Percentiles rank a stretch among this genome's conserved stretches.
Evolutionary conservation across 2,113 vertebrate genomes (phyloP).

Genomic region (Gobio gobio): DNA sequence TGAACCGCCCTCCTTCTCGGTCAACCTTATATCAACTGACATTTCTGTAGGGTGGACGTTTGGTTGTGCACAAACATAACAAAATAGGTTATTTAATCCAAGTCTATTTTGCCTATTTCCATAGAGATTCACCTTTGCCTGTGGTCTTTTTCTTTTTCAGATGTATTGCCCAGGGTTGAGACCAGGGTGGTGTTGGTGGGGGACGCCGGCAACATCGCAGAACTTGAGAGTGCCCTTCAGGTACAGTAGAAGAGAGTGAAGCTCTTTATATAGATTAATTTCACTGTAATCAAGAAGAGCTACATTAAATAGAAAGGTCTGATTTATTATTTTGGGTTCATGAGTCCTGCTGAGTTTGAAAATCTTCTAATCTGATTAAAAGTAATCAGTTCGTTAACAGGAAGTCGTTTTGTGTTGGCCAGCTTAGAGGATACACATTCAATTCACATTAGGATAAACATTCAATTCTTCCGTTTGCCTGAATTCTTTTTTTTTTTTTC

Average conservation of each 20-base stretch:
- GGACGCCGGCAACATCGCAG: conserved; percentile 78
- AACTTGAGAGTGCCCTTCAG: conserved; percentile 88
- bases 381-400: not conserved
- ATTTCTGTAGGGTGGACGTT: not conserved
- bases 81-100: not conserved
- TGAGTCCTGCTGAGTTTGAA: not conserved
- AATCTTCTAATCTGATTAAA: conserved; percentile 17
- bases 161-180: conserved; percentile 88
- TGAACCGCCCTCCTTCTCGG: not conserved
- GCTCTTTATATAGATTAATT: not conserved
- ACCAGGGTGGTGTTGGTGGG: conserved; percentile 89
- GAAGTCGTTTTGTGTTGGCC: not conserved
- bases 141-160: conserved; percentile 70
- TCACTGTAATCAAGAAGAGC: not conserved
- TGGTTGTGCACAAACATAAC: conserved; percentile 13
- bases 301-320: not conserved
- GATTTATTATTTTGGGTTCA: not conserved
- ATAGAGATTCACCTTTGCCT: conserved; percentile 17
- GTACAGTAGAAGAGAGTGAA: conserved; percentile 69
- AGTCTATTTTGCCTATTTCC: conserved; percentile 24
- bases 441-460: not conserved
- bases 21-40: not conserved
- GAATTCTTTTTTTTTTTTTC: too few relatives aligned
- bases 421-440: not conserved
- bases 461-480: not conserved